phyloP scores from a whole-genome alignment of 2,113 vertebrate genomes.

The Ameiurus melas region DNA sequence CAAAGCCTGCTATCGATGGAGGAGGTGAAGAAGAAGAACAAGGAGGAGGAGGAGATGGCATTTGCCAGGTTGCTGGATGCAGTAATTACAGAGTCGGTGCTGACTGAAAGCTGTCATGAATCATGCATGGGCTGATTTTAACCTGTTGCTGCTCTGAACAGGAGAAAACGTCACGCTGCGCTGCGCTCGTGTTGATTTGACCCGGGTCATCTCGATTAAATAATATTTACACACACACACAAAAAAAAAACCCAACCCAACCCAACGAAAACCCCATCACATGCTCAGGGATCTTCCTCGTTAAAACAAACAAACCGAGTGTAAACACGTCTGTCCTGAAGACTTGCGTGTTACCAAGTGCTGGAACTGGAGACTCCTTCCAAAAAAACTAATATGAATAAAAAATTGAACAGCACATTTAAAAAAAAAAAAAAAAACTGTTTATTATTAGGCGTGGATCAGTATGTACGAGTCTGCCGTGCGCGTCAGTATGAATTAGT shows the following conservation, averaged over 20 bases:
- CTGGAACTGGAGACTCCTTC: neutral
- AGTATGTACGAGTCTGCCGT: neutral
- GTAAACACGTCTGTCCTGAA: no score
- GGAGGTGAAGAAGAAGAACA: slow-evolving; percentile 4
- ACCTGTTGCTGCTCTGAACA: slow-evolving; percentile 19
- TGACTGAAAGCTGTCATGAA: slow-evolving; percentile 49
- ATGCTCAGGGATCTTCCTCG: neutral
- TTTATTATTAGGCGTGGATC: neutral
- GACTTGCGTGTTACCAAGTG: no score
- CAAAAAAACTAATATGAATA: neutral
- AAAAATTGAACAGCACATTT: no score
- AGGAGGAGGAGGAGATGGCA: slow-evolving; percentile 21
- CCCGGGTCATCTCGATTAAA: neutral
- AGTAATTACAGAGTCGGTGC: slow-evolving; percentile 53
- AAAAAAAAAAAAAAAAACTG: neutral
- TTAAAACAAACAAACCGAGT: neutral
- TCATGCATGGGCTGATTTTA: slow-evolving; percentile 41
- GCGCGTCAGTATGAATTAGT: no score
- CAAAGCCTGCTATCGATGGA: slow-evolving; percentile 20
- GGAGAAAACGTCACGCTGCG: neutral
- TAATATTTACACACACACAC: neutral
- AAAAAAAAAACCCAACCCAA: neutral
- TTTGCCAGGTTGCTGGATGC: slow-evolving; percentile 38
- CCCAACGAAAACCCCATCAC: neutral
- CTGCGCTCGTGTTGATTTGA: neutral